Conservation (phyloP, 2,888 invertebrate genomes). For the Latrodectus elegans region DNA sequence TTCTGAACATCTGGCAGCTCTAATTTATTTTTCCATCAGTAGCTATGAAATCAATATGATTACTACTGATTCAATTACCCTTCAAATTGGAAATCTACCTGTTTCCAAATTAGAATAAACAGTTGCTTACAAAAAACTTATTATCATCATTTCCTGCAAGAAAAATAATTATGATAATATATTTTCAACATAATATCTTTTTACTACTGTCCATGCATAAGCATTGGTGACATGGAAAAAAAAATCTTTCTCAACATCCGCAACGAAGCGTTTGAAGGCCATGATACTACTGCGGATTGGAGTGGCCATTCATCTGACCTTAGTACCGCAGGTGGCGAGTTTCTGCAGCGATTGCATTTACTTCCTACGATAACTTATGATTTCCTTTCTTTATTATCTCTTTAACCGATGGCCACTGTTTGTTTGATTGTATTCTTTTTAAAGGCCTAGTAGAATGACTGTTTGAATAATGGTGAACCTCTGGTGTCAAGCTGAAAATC, state of each 20-base stretch:
- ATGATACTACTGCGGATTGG: background rate
- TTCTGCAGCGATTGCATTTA: background rate
- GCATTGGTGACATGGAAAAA: background rate
- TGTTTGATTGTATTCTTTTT: no score
- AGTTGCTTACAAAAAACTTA: background rate
- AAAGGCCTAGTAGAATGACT: no score
- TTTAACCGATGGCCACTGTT: constrained; percentile 1
- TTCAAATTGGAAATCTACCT: no score
- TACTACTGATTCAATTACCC: no score
- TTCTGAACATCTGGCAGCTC: no score
- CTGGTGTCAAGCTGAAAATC: no score
- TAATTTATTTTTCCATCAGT: no score
- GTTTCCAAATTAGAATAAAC: background rate
- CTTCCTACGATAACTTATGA: constrained; percentile 20
- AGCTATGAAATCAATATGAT: no score
- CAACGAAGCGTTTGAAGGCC: background rate
- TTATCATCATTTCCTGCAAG: background rate
- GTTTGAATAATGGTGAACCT: no score
- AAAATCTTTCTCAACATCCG: constrained; percentile 2
- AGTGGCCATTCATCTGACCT: background rate
- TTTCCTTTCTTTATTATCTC: constrained; percentile 37
- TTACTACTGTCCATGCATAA: no score
- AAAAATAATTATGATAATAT: background rate
- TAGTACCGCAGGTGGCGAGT: constrained; percentile 20
- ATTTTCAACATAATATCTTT: background rate